A percentile compares a stretch with the other conserved stretches of the same genome.
phyloP scores from a whole-genome alignment of 2,113 vertebrate species.

The Sylvietta virens region DNA sequence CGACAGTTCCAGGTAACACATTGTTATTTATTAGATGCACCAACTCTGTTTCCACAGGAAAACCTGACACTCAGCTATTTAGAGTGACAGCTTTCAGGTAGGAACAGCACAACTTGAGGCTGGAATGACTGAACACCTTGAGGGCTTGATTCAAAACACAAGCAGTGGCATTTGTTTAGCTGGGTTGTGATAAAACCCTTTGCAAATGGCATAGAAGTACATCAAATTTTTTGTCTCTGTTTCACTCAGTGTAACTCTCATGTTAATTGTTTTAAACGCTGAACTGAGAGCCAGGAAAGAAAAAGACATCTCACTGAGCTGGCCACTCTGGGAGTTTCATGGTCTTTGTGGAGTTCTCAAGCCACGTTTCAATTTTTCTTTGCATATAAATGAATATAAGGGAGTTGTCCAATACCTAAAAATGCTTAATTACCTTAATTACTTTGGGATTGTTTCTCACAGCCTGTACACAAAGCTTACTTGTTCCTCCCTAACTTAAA shows the following conservation, averaged over 20 bases:
- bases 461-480: not conserved
- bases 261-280: not conserved
- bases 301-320: not conserved
- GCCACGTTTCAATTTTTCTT: not conserved
- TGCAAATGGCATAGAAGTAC: accelerated
- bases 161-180: not conserved
- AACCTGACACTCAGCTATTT: not conserved
- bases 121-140: not conserved
- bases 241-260: not conserved
- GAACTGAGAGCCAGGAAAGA: not conserved
- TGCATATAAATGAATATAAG: not conserved
- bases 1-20: not conserved
- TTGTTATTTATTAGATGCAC: not conserved
- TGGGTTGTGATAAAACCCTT: not conserved
- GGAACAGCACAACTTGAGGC: not conserved
- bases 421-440: not conserved
- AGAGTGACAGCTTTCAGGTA: not conserved
- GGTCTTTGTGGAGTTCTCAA: not conserved
- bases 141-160: not conserved
- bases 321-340: not conserved
- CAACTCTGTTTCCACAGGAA: not conserved
- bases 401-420: not conserved
- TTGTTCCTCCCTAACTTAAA: not conserved
- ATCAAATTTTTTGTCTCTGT: not conserved
- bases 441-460: not conserved